phyloP scores from a whole-genome alignment of 2,888 invertebrate genomes.

The Elgonia sp. region DNA sequence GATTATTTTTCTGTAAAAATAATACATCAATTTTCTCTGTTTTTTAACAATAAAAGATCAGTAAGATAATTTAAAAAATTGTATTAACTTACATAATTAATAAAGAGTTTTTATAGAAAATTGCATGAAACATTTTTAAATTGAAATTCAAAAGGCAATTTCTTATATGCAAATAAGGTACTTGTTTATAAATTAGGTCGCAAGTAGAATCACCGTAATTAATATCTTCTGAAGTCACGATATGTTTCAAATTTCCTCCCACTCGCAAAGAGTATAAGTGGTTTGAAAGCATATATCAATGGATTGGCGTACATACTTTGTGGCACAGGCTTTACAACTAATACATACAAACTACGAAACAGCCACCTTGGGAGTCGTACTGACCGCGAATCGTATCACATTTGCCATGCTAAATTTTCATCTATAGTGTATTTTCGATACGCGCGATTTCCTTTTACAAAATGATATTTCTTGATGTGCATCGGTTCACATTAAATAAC shows the following conservation, averaged over 20 bases:
- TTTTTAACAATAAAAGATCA: too few species aligned
- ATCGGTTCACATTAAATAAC: conserved; percentile 38
- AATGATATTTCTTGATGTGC: conserved; percentile 66
- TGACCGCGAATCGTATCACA: conserved; percentile 79
- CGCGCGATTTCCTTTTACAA: conserved; percentile 61
- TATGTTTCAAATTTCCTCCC: conserved; percentile 67
- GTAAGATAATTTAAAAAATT: too few species aligned
- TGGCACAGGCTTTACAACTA: conserved; percentile 53
- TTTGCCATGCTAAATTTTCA: conserved; percentile 65
- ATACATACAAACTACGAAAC: conserved; percentile 76
- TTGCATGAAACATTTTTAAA: too few species aligned
- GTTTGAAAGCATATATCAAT: conserved; percentile 39
- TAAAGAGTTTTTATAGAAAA: too few species aligned
- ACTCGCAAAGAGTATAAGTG: conserved; percentile 30
- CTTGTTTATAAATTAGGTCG: conserved; percentile 84
- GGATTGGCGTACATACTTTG: conserved; percentile 31
- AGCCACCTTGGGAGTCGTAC: conserved; percentile 83
- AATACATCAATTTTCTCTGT: too few species aligned
- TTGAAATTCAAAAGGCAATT: not conserved
- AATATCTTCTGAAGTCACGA: conserved; percentile 78
- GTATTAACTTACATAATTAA: too few species aligned
- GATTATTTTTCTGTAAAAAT: too few species aligned
- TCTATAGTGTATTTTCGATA: conserved; percentile 57
- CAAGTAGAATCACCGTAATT: conserved; percentile 82
- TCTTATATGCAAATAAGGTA: conserved; percentile 83